Percentiles rank a stretch among this genome's conserved stretches.
Conservation (phyloP, 2,113 vertebrate species). For the Tetrax tetrax region DNA sequence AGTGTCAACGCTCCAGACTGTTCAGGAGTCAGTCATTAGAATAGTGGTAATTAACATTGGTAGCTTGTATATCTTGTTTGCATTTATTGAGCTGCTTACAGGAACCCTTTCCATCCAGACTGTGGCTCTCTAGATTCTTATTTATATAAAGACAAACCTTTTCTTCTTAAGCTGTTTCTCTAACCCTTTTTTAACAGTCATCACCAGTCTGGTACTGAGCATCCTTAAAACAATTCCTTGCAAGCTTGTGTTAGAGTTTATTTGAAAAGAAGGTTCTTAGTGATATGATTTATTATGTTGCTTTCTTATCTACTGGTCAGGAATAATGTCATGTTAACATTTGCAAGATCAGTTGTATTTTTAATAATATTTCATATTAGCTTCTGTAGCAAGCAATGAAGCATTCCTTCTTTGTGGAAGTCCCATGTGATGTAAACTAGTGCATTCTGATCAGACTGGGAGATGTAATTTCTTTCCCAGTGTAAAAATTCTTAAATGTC, state of each 20-base stretch:
- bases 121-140: not conserved
- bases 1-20: not conserved
- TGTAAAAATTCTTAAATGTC: not conserved
- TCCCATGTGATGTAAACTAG: not conserved
- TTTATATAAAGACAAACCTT: not conserved
- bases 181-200: not conserved
- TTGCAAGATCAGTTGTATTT: not conserved
- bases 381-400: not conserved
- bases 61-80: not conserved
- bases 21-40: not conserved
- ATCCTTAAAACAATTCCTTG: not conserved
- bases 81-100: not conserved
- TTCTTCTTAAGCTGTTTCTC: not conserved
- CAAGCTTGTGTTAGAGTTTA: not conserved
- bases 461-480: not conserved
- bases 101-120: not conserved
- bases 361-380: not conserved
- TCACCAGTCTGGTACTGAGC: not conserved
- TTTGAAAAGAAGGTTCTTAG: not conserved
- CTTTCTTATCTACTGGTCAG: not conserved
- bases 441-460: not conserved
- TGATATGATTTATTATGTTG: not conserved
- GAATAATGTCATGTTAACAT: not conserved
- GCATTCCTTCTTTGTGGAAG: not conserved
- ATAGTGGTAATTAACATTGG: not conserved